Conservation (phyloP, 2,888 invertebrate species). For the Latrodectus elegans region DNA sequence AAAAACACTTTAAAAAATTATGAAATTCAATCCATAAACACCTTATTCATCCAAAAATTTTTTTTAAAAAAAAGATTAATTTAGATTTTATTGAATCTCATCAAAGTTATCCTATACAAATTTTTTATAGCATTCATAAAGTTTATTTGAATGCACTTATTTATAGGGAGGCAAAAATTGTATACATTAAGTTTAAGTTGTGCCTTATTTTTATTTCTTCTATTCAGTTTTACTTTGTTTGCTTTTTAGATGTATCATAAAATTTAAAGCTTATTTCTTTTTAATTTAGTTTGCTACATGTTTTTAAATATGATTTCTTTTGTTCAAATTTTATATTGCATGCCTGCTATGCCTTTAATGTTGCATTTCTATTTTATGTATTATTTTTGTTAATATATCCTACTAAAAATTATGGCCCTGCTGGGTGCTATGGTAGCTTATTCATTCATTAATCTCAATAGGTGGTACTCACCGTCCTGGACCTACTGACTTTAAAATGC, state of each 20-base stretch:
- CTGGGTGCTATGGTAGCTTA: constrained; percentile 68
- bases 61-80: too few relatives aligned
- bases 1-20: too few relatives aligned
- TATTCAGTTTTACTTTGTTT: neutral
- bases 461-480: constrained; percentile 65
- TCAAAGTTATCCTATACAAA: too few relatives aligned
- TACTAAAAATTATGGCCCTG: constrained; percentile 50
- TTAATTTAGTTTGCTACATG: neutral
- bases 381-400: constrained; percentile 19
- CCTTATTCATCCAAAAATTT: too few relatives aligned
- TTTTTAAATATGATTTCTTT: constrained; percentile 6
- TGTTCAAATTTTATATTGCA: neutral
- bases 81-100: too few relatives aligned
- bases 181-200: too few relatives aligned
- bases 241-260: neutral
- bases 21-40: too few relatives aligned
- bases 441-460: constrained; percentile 67
- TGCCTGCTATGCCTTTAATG: neutral
- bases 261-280: neutral
- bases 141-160: too few relatives aligned
- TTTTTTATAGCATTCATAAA: too few relatives aligned
- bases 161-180: too few relatives aligned
- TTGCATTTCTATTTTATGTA: neutral
- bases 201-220: too few relatives aligned
- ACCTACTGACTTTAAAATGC: constrained; percentile 67